These are phyloP conservation scores for Corydoras sp. DNA, from an alignment of 2,113 vertebrate species.

Conservation along the genomic window DNA sequence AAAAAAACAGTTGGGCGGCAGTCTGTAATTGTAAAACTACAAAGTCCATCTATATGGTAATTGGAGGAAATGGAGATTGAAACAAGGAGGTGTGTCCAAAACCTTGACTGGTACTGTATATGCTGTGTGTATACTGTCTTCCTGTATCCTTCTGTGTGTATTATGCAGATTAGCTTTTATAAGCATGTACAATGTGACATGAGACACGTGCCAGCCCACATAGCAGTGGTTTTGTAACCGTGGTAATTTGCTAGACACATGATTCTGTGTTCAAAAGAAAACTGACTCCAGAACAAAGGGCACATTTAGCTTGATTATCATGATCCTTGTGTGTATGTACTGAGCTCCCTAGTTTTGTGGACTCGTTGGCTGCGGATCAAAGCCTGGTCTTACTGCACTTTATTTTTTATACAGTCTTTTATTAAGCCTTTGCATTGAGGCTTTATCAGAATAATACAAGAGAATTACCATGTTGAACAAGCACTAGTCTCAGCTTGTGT, in stretches of 20 bases:
- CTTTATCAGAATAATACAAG: slow-evolving; percentile 15
- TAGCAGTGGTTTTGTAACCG: slow-evolving; percentile 16
- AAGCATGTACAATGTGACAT: background rate
- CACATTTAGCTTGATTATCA: slow-evolving; percentile 13
- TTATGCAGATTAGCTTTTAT: no score
- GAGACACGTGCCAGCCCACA: background rate
- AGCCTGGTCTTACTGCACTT: background rate
- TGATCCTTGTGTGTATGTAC: slow-evolving; percentile 5
- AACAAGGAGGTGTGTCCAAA: no score
- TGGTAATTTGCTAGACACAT: slow-evolving; percentile 29
- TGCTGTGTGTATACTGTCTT: no score
- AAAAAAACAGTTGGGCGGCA: no score
- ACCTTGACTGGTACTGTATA: no score
- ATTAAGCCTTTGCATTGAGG: background rate
- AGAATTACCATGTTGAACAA: slow-evolving; percentile 9
- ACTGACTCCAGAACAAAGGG: slow-evolving; percentile 21
- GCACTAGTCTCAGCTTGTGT: background rate
- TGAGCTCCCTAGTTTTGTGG: background rate
- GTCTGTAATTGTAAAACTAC: no score
- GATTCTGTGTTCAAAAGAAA: slow-evolving; percentile 26
- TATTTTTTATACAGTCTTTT: background rate
- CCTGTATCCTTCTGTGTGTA: no score
- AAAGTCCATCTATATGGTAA: no score
- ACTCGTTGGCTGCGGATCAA: background rate
- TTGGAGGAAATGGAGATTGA: no score